These are phyloP conservation scores for Peromyscus eremicus DNA, from an alignment of 2,797 vertebrate species.

Conservation along the genomic window DNA sequence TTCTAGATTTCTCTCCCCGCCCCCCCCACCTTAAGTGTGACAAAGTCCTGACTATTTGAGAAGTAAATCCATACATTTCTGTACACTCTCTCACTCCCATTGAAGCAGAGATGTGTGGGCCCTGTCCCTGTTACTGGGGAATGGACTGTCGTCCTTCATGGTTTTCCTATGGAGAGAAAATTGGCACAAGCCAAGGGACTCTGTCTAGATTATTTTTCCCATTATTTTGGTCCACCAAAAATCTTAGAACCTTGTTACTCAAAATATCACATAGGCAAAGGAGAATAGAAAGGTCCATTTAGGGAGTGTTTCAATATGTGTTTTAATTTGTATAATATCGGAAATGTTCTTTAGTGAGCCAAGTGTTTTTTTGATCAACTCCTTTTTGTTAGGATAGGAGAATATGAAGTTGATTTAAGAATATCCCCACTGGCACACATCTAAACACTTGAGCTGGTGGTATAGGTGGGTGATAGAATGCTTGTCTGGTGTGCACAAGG, in stretches of 20 bases:
- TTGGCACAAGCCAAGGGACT: not conserved
- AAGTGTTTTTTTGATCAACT: not conserved
- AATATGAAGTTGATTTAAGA: not conserved
- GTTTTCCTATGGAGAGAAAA: slow-evolving; percentile 53
- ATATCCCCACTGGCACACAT: not conserved
- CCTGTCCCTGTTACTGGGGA: not conserved
- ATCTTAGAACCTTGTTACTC: not conserved
- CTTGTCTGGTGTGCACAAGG: not conserved
- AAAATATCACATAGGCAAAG: not conserved
- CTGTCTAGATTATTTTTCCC: not conserved
- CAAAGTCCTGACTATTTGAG: not conserved
- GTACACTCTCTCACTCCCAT: not conserved
- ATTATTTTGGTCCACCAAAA: not conserved
- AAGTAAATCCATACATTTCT: not conserved
- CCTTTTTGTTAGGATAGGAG: not conserved
- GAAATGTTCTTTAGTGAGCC: not conserved
- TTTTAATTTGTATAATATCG: not conserved
- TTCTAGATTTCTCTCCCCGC: not conserved
- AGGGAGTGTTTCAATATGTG: not conserved
- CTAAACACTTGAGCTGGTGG: not conserved
- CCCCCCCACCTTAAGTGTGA: not conserved
- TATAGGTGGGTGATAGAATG: not conserved
- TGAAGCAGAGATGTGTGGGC: not conserved
- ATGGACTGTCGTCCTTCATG: not conserved
- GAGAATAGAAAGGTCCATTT: not conserved